These are phyloP conservation scores for Drosophila obscura DNA, from an alignment of 1,140 invertebrate genomes.

Conservation along the genomic window DNA sequence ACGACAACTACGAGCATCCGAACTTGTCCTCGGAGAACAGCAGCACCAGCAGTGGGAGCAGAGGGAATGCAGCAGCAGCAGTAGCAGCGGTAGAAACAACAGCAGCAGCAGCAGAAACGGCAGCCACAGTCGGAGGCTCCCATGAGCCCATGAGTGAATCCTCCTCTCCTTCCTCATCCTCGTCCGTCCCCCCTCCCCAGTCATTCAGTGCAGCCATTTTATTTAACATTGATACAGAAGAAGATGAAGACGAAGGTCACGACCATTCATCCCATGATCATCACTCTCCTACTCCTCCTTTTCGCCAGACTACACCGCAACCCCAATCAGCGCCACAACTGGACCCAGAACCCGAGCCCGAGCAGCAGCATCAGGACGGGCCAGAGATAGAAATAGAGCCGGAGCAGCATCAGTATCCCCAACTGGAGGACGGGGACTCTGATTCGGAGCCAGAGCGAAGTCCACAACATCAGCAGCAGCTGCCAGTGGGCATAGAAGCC, in stretches of 20 bases:
- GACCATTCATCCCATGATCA: slow-evolving; percentile 63
- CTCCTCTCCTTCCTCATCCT: slow-evolving; percentile 19
- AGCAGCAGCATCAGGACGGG: neutral
- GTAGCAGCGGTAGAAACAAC: slow-evolving; percentile 9
- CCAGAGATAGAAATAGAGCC: slow-evolving; percentile 4
- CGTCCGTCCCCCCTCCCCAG: slow-evolving; percentile 16
- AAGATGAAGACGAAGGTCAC: slow-evolving; percentile 36
- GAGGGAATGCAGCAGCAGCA: slow-evolving; percentile 33
- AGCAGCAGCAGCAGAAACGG: slow-evolving; percentile 19
- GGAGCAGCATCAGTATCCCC: slow-evolving; percentile 20
- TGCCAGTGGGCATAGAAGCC: slow-evolving; percentile 46
- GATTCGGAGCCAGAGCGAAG: slow-evolving; percentile 19
- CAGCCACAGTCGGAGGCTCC: slow-evolving; percentile 14
- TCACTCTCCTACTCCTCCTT: slow-evolving; percentile 77
- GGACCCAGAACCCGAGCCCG: slow-evolving; percentile 9
- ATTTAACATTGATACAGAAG: neutral
- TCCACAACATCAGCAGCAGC: slow-evolving; percentile 24
- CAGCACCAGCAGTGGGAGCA: slow-evolving; percentile 61
- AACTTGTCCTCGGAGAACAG: slow-evolving; percentile 74
- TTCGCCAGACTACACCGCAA: slow-evolving; percentile 64
- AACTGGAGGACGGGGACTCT: slow-evolving; percentile 11
- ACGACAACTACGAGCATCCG: slow-evolving; percentile 66
- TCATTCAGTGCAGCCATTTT: slow-evolving; percentile 30
- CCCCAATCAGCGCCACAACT: slow-evolving; percentile 45
- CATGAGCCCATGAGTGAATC: slow-evolving; percentile 4